Percentiles rank a stretch among this genome's conserved stretches.
Evolutionary conservation across 2,888 invertebrate species (phyloP).

Genomic region (Arrhopalites spinosus): DNA sequence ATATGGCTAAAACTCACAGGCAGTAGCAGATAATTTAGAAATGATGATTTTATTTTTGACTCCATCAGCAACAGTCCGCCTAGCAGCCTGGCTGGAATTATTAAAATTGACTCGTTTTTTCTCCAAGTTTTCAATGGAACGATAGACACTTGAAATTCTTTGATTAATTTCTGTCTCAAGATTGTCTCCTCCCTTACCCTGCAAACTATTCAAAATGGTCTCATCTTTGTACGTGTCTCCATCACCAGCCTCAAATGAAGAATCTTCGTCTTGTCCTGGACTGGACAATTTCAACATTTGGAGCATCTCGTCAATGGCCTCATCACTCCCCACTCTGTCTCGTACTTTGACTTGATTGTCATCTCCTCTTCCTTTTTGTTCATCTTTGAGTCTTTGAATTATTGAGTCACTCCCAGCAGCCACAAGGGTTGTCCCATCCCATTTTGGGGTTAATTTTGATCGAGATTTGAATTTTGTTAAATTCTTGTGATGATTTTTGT

Average conservation of each 20-base stretch:
- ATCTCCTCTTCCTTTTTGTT: not conserved
- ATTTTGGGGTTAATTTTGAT: not conserved
- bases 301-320: not conserved
- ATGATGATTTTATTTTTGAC: not conserved
- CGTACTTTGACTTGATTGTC: not conserved
- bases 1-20: conserved; percentile 5
- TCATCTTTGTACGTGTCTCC: not conserved
- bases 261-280: not conserved
- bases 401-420: not conserved
- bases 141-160: conserved; percentile 32
- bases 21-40: conserved; percentile 2
- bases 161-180: conserved; percentile 28
- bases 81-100: conserved; percentile 30
- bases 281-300: not conserved
- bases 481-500: not conserved
- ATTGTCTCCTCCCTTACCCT: not conserved
- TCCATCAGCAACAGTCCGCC: conserved; percentile 16
- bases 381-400: not conserved
- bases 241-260: not conserved
- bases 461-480: not conserved
- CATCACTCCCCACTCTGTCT: not conserved
- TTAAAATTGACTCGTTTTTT: conserved; percentile 30
- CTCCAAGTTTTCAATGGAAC: conserved; percentile 26
- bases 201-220: not conserved
- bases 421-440: not conserved